Percentiles rank a stretch among this genome's conserved stretches.
Evolutionary conservation across 2,888 invertebrate genomes (phyloP).

Genomic region (Archips crataeganus): DNA sequence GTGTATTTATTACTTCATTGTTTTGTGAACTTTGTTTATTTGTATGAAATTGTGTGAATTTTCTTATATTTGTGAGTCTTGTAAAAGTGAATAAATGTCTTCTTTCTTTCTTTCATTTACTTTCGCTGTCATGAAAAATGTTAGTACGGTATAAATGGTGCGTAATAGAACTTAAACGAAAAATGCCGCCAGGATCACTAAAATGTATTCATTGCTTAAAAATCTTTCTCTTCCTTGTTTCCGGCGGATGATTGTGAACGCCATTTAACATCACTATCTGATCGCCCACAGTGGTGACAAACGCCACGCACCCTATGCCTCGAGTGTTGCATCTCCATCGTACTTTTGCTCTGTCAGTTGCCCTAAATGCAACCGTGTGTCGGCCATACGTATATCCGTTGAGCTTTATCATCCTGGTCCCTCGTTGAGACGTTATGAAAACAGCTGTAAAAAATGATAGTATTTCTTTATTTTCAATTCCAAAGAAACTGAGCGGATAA

Average conservation of each 20-base stretch:
- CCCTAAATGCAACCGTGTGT: background rate
- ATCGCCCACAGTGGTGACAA: background rate
- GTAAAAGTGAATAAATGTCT: too few relatives aligned
- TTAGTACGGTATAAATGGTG: too few relatives aligned
- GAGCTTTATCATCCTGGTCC: constrained; percentile 43
- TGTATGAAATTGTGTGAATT: too few relatives aligned
- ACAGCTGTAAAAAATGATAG: constrained; percentile 18
- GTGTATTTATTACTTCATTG: too few relatives aligned
- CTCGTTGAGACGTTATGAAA: constrained; percentile 45
- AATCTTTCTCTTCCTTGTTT: background rate
- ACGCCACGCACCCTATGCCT: background rate
- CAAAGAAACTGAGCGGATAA: too few relatives aligned
- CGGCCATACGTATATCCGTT: constrained; percentile 47
- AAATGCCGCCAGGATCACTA: too few relatives aligned
- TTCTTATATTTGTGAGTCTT: too few relatives aligned
- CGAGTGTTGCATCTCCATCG: background rate
- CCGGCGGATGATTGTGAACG: background rate
- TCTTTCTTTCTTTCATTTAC: too few relatives aligned
- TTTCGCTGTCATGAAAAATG: too few relatives aligned
- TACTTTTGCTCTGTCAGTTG: background rate
- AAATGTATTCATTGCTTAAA: background rate
- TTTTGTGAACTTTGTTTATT: too few relatives aligned
- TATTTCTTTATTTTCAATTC: background rate
- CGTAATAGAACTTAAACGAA: too few relatives aligned
- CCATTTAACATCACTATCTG: background rate